Conservation (phyloP, 2,113 vertebrate genomes). For the Atherinomorus stipes region DNA sequence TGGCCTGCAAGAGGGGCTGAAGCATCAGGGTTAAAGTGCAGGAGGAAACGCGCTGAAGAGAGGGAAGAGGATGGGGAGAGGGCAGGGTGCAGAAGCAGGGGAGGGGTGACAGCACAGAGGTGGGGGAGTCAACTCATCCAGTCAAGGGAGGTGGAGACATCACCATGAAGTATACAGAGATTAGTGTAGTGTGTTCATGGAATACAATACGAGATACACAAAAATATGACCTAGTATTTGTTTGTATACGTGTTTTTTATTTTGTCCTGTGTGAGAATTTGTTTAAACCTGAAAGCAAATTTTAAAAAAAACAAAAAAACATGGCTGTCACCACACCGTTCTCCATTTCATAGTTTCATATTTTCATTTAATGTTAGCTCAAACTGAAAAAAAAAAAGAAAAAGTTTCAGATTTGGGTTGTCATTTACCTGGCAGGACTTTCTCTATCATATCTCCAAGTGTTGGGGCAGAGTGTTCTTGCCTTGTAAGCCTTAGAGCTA, state of each 20-base stretch:
- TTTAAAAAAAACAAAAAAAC: slow-evolving; percentile 50
- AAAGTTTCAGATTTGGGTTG: slow-evolving; percentile 53
- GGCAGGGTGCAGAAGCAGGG: slow-evolving; percentile 12
- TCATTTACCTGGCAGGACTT: slow-evolving; percentile 85
- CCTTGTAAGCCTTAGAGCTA: slow-evolving; percentile 96
- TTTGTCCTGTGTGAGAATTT: slow-evolving; percentile 7
- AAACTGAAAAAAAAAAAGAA: slow-evolving; percentile 43
- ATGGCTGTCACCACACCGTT: slow-evolving; percentile 22
- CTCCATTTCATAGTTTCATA: slow-evolving; percentile 13
- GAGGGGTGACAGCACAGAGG: slow-evolving; percentile 34
- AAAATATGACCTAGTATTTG: slow-evolving; percentile 29
- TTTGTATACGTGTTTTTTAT: slow-evolving; percentile 22
- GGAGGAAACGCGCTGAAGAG: slow-evolving; percentile 62
- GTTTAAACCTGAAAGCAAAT: background rate
- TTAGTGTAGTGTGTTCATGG: slow-evolving; percentile 30
- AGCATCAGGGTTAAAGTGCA: slow-evolving; percentile 69
- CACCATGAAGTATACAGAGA: slow-evolving; percentile 49
- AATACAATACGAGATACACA: slow-evolving; percentile 32
- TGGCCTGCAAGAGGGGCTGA: slow-evolving; percentile 82
- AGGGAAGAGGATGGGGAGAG: slow-evolving; percentile 14
- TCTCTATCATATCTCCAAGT: slow-evolving; percentile 88
- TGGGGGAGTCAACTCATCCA: slow-evolving; percentile 42
- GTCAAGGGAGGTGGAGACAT: slow-evolving; percentile 28
- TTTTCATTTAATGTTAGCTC: background rate
- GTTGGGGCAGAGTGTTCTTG: slow-evolving; percentile 97